These are phyloP conservation scores for Amblyjoppa fuscipennis DNA, from an alignment of 2,888 invertebrate species.

Conservation along the genomic window DNA sequence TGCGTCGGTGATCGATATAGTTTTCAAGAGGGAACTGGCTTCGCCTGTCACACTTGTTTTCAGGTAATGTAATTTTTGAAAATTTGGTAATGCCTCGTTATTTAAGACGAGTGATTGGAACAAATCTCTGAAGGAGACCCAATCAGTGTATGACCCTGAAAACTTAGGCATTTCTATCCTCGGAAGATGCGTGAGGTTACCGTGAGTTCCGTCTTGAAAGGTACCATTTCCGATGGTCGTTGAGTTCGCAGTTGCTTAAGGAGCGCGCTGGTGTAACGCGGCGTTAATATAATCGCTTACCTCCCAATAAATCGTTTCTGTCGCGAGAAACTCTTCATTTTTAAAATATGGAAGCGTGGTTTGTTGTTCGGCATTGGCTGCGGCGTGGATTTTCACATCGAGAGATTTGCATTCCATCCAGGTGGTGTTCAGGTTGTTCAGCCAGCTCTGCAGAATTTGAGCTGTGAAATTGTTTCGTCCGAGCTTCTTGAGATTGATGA, in stretches of 20 bases:
- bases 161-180: conserved; percentile 9
- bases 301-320: not conserved
- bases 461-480: not conserved
- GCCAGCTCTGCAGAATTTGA: not conserved
- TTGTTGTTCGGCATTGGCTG: not conserved
- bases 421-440: not conserved
- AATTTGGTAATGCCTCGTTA: not conserved
- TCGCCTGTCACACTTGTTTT: conserved; percentile 24
- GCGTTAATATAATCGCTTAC: not conserved
- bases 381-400: not conserved
- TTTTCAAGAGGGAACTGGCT: conserved; percentile 35
- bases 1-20: conserved; percentile 39
- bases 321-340: not conserved
- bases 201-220: not conserved
- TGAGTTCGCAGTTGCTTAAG: not conserved
- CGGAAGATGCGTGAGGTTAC: not conserved
- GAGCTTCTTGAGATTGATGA: conserved; percentile 10
- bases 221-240: not conserved
- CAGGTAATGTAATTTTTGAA: conserved; percentile 22
- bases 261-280: not conserved
- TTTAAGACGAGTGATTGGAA: not conserved
- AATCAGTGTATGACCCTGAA: not conserved
- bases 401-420: not conserved
- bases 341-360: not conserved
- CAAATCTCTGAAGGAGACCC: conserved; percentile 7